Evolutionary conservation across 2,888 invertebrate species (phyloP).

Genomic region (Asteroscopus sphinx): DNA sequence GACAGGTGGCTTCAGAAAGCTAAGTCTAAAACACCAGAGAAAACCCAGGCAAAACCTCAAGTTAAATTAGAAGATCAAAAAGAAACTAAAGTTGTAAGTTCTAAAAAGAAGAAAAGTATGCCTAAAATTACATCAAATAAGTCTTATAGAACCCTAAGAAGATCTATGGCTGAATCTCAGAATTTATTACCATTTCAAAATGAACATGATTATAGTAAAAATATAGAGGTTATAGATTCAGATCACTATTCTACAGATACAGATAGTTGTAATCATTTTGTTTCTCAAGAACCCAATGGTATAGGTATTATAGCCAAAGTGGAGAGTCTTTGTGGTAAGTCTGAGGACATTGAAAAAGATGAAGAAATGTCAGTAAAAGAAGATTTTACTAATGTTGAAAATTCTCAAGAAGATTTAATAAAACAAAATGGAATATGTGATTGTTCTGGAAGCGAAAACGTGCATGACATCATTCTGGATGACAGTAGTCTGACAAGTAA

Average conservation of each 20-base stretch:
- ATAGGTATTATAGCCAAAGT: constrained; percentile 16
- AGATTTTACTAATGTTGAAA: constrained; percentile 14
- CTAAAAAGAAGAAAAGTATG: constrained; percentile 62
- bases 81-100: constrained; percentile 43
- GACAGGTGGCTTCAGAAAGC: constrained; percentile 87
- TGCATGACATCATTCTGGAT: constrained; percentile 28
- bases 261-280: constrained; percentile 32
- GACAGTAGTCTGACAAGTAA: constrained; percentile 14
- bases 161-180: constrained; percentile 69
- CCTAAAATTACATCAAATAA: constrained; percentile 57
- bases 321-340: constrained; percentile 25
- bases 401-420: neutral
- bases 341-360: constrained; percentile 5
- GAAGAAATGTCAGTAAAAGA: constrained; percentile 6
- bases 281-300: constrained; percentile 11
- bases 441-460: constrained; percentile 32
- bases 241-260: constrained; percentile 37
- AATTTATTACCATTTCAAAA: constrained; percentile 63
- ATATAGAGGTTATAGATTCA: constrained; percentile 28
- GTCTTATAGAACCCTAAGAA: constrained; percentile 70
- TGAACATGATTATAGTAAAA: constrained; percentile 71
- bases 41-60: constrained; percentile 68
- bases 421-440: constrained; percentile 30
- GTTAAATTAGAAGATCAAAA: constrained; percentile 49
- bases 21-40: constrained; percentile 86